Percentiles rank a stretch among this genome's conserved stretches.
These are phyloP conservation scores for Cremastobaeus sp. DNA, from an alignment of 2,888 invertebrate genomes.

Conservation along the genomic window DNA sequence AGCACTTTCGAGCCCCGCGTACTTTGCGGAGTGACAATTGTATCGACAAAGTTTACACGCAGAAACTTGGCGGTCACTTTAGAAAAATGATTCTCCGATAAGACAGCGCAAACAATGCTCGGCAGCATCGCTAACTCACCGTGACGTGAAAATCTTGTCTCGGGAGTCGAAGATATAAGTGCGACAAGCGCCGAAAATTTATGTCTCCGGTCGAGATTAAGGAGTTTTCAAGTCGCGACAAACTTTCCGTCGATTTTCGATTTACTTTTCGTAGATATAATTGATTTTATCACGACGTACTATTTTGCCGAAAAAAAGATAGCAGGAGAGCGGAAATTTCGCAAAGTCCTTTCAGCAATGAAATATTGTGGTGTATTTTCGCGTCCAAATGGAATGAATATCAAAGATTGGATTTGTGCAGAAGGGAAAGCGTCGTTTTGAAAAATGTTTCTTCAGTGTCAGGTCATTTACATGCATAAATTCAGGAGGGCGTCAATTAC, in stretches of 20 bases:
- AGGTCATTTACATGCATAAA: no score
- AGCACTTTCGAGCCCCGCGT: slow-evolving; percentile 2
- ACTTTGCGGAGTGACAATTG: slow-evolving; percentile 31
- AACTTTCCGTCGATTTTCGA: slow-evolving; percentile 52
- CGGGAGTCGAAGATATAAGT: slow-evolving; percentile 39
- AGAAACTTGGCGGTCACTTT: slow-evolving; percentile 49
- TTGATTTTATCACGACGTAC: slow-evolving; percentile 47
- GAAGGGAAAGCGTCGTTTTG: no score
- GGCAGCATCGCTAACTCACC: slow-evolving; percentile 39
- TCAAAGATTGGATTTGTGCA: no score
- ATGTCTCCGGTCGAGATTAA: slow-evolving; percentile 50
- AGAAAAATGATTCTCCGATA: slow-evolving; percentile 48
- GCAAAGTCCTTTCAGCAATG: slow-evolving; percentile 11
- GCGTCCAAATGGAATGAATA: no score
- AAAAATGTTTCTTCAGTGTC: no score
- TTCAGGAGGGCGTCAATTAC: no score
- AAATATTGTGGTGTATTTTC: slow-evolving; percentile 7
- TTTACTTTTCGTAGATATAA: slow-evolving; percentile 46
- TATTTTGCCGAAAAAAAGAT: slow-evolving; percentile 7
- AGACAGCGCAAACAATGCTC: slow-evolving; percentile 36
- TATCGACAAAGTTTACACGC: slow-evolving; percentile 37
- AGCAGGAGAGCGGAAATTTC: background rate
- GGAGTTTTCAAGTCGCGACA: slow-evolving; percentile 43
- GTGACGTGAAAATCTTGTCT: slow-evolving; percentile 55
- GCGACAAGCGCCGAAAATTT: slow-evolving; percentile 48